A percentile compares a stretch with the other conserved stretches of the same genome.
Conservation (phyloP, 2,113 vertebrate genomes). For the Meleagris gallopavo region DNA sequence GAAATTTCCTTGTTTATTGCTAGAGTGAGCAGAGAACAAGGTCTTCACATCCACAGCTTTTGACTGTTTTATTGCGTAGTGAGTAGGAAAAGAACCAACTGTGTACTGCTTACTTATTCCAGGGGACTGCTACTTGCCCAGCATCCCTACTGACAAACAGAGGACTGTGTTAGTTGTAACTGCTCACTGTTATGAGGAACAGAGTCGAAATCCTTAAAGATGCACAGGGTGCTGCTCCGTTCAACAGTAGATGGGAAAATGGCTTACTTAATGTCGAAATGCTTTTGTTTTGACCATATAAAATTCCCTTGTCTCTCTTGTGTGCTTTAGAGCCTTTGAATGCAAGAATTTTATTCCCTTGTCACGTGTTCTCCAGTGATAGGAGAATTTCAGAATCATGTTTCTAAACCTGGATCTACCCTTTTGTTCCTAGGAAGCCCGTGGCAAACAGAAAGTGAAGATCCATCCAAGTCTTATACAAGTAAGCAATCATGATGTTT, state of each 20-base stretch:
- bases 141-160: not conserved
- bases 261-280: not conserved
- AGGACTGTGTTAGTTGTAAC: not conserved
- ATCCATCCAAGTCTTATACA: not conserved
- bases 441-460: not conserved
- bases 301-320: not conserved
- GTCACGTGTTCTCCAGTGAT: not conserved
- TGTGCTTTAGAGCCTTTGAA: not conserved
- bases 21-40: not conserved
- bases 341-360: not conserved
- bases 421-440: not conserved
- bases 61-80: not conserved
- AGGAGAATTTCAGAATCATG: not conserved
- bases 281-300: not conserved
- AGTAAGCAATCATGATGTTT: not conserved
- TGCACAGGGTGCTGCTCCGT: not conserved
- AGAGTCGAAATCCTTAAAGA: not conserved
- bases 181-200: not conserved
- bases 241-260: not conserved
- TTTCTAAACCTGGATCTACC: not conserved
- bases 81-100: constrained; percentile 13
- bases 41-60: not conserved
- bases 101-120: not conserved
- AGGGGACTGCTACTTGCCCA: not conserved
- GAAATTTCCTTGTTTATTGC: constrained; percentile 51